Conservation (phyloP, 2,797 vertebrate species). For the Columba guinea region DNA sequence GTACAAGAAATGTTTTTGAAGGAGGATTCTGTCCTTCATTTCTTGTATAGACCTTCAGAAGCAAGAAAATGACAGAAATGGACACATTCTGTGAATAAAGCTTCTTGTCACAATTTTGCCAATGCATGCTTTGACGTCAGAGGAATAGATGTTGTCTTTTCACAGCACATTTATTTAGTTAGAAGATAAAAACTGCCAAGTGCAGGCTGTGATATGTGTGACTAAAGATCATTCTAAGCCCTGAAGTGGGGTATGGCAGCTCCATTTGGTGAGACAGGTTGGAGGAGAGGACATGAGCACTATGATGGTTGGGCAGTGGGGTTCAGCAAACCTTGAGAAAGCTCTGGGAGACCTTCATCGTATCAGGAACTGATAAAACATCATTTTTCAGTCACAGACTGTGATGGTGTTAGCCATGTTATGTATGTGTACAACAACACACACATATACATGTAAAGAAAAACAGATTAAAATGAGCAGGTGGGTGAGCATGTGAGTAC, state of each 20-base stretch:
- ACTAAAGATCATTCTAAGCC: background rate
- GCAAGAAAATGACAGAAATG: background rate
- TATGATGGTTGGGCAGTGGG: background rate
- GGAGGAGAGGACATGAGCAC: background rate
- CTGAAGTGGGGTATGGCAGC: background rate
- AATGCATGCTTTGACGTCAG: background rate
- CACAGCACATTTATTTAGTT: background rate
- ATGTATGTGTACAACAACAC: background rate
- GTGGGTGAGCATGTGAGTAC: background rate
- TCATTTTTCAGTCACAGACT: background rate
- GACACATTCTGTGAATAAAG: background rate
- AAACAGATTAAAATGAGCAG: background rate
- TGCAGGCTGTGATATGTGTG: too few species aligned
- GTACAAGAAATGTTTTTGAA: background rate
- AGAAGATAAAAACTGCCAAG: background rate
- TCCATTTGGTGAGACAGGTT: background rate
- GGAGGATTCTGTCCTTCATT: background rate
- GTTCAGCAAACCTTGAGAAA: background rate
- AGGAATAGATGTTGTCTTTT: background rate
- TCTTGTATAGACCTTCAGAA: background rate
- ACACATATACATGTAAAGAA: fast-evolving
- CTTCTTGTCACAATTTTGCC: background rate
- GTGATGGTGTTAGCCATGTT: background rate
- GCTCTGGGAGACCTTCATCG: background rate
- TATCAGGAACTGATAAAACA: background rate